Evolutionary conservation across 2,888 invertebrate species (phyloP).

Genomic region (Cheilosia scutellata): DNA sequence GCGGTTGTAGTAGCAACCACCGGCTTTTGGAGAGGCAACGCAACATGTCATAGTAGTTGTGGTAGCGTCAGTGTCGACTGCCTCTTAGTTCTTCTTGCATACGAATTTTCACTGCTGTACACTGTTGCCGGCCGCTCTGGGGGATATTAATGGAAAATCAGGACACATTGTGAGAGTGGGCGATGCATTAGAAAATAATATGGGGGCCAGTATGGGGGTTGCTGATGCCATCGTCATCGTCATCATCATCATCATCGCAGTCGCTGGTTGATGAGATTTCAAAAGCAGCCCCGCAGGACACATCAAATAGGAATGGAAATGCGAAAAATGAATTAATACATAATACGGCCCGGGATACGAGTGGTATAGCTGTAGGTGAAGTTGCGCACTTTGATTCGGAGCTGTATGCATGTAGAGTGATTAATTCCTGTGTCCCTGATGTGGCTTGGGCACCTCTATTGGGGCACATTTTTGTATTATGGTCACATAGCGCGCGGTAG

Average conservation of each 20-base stretch:
- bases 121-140: constrained; percentile 47
- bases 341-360: constrained; percentile 32
- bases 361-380: constrained; percentile 12
- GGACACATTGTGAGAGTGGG: constrained; percentile 26
- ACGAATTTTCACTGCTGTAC: constrained; percentile 51
- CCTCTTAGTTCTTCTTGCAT: constrained; percentile 38
- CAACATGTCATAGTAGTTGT: constrained; percentile 61
- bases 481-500: constrained; percentile 45
- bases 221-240: not conserved
- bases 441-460: constrained; percentile 43
- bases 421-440: constrained; percentile 52
- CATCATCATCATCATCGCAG: constrained; percentile 15
- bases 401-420: constrained; percentile 43
- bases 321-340: constrained; percentile 65
- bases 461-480: constrained; percentile 59
- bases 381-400: constrained; percentile 60
- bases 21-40: constrained; percentile 53
- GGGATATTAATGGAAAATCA: constrained; percentile 68
- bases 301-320: constrained; percentile 68
- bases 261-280: constrained; percentile 66
- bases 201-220: not conserved
- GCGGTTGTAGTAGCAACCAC: constrained; percentile 17
- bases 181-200: constrained; percentile 9
- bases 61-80: constrained; percentile 32
- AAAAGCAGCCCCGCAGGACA: constrained; percentile 72